Base-by-base conservation (phyloP, 1,140 invertebrate genomes). In the Laodelphax striatellus region DNA sequence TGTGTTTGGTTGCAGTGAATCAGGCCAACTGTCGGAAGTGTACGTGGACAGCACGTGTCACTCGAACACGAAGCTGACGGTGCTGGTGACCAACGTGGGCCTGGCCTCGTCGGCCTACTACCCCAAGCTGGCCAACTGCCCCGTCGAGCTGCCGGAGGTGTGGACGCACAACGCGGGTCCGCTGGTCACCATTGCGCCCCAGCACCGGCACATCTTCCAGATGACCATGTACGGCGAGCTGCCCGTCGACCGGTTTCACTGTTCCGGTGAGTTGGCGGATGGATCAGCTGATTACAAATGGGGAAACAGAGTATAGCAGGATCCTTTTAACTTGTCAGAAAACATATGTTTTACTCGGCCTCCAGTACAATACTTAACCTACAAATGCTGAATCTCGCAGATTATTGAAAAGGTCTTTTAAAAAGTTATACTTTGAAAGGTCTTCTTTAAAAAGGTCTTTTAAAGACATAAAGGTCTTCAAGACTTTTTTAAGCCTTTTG, bases 51-150 rank as follows among this genome's bases (percentile, higher is more conserved):
- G 68, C 41, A 72, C 71, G 0, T 67, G 68, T 52, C 57, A 68
- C 5, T 69, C 70, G 61, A 69, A 70, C 56, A 76, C 75, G 6
- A 60, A 65, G 21, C 62, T 77, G 16, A 73, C 68, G 14, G 66
- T 72, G 5, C 70, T 76, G 64, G 67, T 78, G 10, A 73, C 70
- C 8, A 78, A 78, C 64, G 67, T 64, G 19, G 75, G 75, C 24
- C 62, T 75, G 41, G 64, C 68, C 4, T 70, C 70, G 24, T 67
- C 67, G 14, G 57, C 68, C 8, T 77, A 74, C 66, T 69, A 66
- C 52, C 66, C 69, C n/a, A 70, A 68, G 57, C 68, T 77, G 56
- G 62, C 62, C 9, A 68, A 75, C 38, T 76, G 75, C 69, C 72
- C 75, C n/a, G 52, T 70, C 44, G 71, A 73, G 54, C 50, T 76